Base-by-base conservation (phyloP, 2,888 invertebrate species). In the Drosophila fulvimacula region DNA sequence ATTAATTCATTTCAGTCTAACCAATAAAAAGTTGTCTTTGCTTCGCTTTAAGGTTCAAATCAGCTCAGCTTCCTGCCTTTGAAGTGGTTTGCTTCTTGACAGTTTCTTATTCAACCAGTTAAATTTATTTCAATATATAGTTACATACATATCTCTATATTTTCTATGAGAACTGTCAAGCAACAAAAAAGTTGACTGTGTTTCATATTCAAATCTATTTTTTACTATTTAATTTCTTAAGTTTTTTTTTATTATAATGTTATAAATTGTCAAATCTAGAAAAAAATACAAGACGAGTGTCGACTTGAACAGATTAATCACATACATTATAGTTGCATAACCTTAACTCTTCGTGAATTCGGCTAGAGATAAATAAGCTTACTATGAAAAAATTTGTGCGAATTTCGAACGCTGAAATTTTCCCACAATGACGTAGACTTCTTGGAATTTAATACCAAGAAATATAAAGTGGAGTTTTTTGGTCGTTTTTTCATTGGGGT, bases 361-460 rank as follows among this genome's bases (percentile, higher is more conserved):
- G 19, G 15, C 32, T 65, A 41, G n/a, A 39, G 17, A 34, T 41
- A 48, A 66, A 39, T 53, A 53, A 24, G 68, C 32, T 19, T 19
- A 19, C 38, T 65, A 15, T 24, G 21, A 66, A 57, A 53, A 53
- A 53, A 9, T 27, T 38, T 53, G 30, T 49, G 49, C 36, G 49
- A 68, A 69, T 51, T 68, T 68, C 36, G 39, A 36, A 34, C n/a
- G 21, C 27, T 69, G 70, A 63, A 82, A 76, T 61, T 72, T 80
- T 72, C 64, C 81, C 64, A 73, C 51, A 63, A 61, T 77, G 73
- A 80, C 60, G 64, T 44, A 57, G 15, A 80, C 51, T 77, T 77
- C 81, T 80, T 77, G 77, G 77, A 72, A 76, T 60, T 79, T 44
- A 61, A 52, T 49, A 62, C 19, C 65, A 76, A 75, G 65, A 75